Conservation (phyloP, 37 sponge, comb jelly and placozoan species). For the Amphimedon queenslandica region DNA sequence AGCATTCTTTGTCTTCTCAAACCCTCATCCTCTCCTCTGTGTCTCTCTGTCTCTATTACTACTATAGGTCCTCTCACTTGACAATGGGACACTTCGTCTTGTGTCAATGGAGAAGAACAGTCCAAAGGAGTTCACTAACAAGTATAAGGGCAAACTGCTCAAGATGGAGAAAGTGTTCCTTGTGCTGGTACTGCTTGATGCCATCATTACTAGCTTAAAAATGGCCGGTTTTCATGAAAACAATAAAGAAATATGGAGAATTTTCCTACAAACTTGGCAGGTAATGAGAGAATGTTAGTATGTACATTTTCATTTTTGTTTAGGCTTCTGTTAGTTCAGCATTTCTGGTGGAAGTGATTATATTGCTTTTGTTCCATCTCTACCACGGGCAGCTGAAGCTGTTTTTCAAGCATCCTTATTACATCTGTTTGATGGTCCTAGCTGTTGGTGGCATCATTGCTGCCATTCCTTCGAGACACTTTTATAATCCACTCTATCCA, state of each 20-base stretch:
- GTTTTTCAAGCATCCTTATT: slow-evolving; percentile 16
- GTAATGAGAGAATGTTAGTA: neutral
- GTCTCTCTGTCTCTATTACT: too few relatives aligned
- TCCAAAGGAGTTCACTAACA: slow-evolving; percentile 1
- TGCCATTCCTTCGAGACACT: neutral
- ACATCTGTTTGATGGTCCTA: slow-evolving; percentile 34
- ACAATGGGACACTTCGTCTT: slow-evolving; percentile 14
- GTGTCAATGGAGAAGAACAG: neutral
- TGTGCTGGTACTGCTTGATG: slow-evolving; percentile 53
- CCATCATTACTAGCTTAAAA: slow-evolving; percentile 39
- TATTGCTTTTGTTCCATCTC: slow-evolving; percentile 18
- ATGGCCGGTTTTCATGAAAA: slow-evolving; percentile 1
- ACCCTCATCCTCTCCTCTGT: too few relatives aligned
- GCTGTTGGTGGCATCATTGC: slow-evolving; percentile 39
- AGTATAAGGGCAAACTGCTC: neutral
- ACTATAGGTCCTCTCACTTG: slow-evolving; percentile 16
- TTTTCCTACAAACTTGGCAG: slow-evolving; percentile 21
- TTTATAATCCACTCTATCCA: slow-evolving; percentile 8
- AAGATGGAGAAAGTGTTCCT: slow-evolving; percentile 45
- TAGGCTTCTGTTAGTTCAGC: slow-evolving; percentile 40
- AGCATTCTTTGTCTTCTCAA: too few relatives aligned
- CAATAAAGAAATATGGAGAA: neutral
- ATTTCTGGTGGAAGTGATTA: slow-evolving; percentile 30
- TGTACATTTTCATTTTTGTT: neutral
- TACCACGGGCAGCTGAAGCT: slow-evolving; percentile 1